A percentile compares a stretch with the other conserved stretches of the same genome.
phyloP scores from a whole-genome alignment of 1,140 invertebrate species.

The Calliopsis andreniformis region DNA sequence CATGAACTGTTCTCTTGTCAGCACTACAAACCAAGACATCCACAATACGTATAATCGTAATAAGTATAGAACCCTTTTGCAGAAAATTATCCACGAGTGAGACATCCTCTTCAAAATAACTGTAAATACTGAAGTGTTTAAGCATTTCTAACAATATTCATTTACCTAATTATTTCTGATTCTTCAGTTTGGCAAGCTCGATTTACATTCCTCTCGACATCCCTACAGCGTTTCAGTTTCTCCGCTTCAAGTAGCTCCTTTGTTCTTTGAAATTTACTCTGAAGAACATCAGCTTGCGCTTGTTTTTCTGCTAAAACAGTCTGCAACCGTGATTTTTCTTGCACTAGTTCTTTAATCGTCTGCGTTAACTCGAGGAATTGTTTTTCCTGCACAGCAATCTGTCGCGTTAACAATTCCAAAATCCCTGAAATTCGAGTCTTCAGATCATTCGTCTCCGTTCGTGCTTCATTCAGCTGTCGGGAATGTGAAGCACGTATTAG shows the following conservation, averaged over 20 bases:
- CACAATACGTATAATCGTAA: not conserved
- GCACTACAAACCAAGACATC: not conserved
- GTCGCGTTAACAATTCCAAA: slow-evolving; percentile 62
- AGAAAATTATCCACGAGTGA: no score
- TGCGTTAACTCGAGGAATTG: slow-evolving; percentile 69
- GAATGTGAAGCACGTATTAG: not conserved
- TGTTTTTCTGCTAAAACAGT: slow-evolving; percentile 60
- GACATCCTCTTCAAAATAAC: no score
- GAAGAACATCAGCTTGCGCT: slow-evolving; percentile 38
- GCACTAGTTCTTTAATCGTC: slow-evolving; percentile 63
- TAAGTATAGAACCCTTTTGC: not conserved
- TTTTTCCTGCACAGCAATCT: slow-evolving; percentile 66
- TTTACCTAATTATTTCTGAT: not conserved
- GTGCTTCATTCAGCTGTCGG: slow-evolving; percentile 59
- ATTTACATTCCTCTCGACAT: slow-evolving; percentile 54
- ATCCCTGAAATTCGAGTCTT: slow-evolving; percentile 61
- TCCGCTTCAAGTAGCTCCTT: slow-evolving; percentile 62
- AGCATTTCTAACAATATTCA: not conserved
- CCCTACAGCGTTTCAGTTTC: slow-evolving; percentile 59
- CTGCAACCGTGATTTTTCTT: slow-evolving; percentile 68
- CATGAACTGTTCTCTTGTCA: not conserved
- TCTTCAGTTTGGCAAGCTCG: slow-evolving; percentile 60
- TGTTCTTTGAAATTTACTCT: slow-evolving; percentile 55
- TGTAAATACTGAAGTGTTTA: not conserved
- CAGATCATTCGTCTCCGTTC: slow-evolving; percentile 56